Percentiles rank a stretch among this genome's conserved stretches.
phyloP scores from a whole-genome alignment of 2,888 invertebrate species.

The Lasioglossum oenotherae region DNA sequence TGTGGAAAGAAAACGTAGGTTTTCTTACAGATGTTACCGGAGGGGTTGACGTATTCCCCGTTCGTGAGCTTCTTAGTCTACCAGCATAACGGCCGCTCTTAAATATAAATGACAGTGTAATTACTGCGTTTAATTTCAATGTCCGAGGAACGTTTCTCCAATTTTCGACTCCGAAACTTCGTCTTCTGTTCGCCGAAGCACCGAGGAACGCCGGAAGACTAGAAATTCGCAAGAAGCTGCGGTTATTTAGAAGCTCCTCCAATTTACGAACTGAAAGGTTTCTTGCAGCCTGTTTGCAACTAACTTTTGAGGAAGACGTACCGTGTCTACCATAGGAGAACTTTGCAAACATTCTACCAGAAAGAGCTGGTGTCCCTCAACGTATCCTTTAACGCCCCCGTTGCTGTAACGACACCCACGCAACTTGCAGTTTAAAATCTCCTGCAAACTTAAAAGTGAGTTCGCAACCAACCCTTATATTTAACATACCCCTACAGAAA shows the following conservation, averaged over 20 bases:
- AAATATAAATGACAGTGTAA: conserved; percentile 12
- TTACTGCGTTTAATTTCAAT: conserved; percentile 36
- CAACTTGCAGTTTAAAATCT: neutral
- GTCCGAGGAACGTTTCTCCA: conserved; percentile 19
- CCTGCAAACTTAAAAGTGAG: neutral
- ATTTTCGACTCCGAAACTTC: conserved; percentile 36
- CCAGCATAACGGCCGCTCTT: neutral
- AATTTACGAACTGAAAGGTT: conserved; percentile 52
- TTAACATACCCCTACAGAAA: neutral
- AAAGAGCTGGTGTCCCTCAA: neutral
- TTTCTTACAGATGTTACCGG: neutral
- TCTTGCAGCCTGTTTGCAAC: conserved; percentile 36
- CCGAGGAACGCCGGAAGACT: neutral
- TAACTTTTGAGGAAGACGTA: conserved; percentile 29
- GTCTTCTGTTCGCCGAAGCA: neutral
- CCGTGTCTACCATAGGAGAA: conserved; percentile 3
- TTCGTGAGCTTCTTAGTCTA: neutral
- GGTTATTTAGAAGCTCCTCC: conserved; percentile 36
- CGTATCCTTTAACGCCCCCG: neutral
- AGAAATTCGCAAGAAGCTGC: conserved; percentile 38
- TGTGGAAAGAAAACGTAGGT: too few species aligned
- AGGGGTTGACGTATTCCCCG: neutral
- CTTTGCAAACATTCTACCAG: conserved; percentile 34
- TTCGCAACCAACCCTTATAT: neutral
- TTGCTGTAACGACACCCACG: neutral